Percentiles rank a stretch among this genome's conserved stretches.
Conservation (phyloP, 2,113 vertebrate genomes). For the Butastur rufipennis region DNA sequence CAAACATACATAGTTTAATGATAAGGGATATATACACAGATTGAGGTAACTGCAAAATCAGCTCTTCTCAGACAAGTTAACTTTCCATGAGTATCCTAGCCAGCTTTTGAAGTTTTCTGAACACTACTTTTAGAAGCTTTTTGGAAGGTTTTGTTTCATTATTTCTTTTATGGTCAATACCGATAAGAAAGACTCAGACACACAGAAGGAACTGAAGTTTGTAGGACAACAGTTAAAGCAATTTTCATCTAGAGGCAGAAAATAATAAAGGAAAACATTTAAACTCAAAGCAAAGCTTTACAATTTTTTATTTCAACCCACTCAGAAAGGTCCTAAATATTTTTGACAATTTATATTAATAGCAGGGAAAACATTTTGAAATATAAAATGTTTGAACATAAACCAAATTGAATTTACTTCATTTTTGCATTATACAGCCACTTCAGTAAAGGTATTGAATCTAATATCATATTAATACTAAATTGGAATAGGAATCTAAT, state of each 20-base stretch:
- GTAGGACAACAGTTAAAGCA: background rate
- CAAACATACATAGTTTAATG: background rate
- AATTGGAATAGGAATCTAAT: background rate
- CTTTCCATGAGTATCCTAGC: background rate
- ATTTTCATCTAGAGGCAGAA: background rate
- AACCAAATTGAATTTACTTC: background rate
- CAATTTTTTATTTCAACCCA: fast-evolving
- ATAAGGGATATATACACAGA: background rate
- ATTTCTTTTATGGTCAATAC: background rate
- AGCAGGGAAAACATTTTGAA: background rate
- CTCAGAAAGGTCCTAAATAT: background rate
- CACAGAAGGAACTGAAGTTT: background rate
- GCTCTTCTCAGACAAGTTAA: background rate
- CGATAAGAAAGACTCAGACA: background rate
- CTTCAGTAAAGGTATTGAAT: background rate
- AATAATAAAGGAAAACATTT: background rate
- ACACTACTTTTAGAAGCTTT: background rate
- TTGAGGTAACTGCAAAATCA: background rate
- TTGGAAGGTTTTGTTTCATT: background rate
- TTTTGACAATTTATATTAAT: background rate
- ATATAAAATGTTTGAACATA: background rate
- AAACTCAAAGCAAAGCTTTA: background rate
- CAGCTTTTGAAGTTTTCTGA: background rate
- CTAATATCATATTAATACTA: background rate
- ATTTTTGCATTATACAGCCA: background rate